Percentiles rank a stretch among this genome's conserved stretches.
phyloP scores from a whole-genome alignment of 2,797 vertebrate genomes.

The Pseudochirops corinnae region DNA sequence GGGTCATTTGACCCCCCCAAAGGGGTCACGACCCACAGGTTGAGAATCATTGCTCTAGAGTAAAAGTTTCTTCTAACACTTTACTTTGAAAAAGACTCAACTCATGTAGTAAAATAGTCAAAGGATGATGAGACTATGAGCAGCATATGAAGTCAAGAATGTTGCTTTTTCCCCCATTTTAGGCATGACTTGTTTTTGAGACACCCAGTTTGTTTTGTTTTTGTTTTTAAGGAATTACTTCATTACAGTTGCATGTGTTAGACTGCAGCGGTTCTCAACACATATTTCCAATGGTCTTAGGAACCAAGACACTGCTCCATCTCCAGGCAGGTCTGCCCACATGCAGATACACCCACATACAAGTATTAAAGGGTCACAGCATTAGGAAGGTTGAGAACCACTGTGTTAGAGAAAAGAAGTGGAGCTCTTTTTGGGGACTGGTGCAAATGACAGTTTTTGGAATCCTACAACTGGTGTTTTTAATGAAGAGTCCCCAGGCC shows the following conservation, averaged over 20 bases:
- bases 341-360: no score
- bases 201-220: constrained; percentile 28
- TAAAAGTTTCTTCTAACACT: background rate
- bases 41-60: background rate
- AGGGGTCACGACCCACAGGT: no score
- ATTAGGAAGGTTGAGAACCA: no score
- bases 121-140: constrained; percentile 4
- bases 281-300: no score
- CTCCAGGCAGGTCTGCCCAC: no score
- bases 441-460: constrained; percentile 46
- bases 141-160: constrained; percentile 52
- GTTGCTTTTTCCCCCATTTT: background rate
- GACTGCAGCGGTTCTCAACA: no score
- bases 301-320: no score
- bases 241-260: constrained; percentile 12
- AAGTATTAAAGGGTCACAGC: no score
- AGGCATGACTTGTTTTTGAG: constrained; percentile 42
- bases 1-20: no score
- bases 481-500: constrained; percentile 14
- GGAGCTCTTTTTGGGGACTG: background rate
- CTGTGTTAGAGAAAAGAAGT: constrained; percentile 3
- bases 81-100: constrained; percentile 32
- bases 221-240: constrained; percentile 14
- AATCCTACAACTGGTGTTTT: background rate
- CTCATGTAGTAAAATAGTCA: constrained; percentile 10